Base-by-base conservation (phyloP, 2,888 invertebrate species). In the Orthosia cruda region DNA sequence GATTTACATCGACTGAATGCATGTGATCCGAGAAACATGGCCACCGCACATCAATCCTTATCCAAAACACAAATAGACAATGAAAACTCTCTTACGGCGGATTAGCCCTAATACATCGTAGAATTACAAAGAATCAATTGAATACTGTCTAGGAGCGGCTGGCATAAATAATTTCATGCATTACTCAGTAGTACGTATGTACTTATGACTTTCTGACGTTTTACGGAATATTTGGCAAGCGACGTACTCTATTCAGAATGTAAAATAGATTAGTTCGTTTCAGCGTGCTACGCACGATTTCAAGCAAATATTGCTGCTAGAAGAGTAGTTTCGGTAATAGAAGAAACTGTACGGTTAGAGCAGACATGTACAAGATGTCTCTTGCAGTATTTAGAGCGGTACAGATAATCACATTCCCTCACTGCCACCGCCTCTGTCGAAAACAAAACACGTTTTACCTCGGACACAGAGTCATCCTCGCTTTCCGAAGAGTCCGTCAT, bases 401-500 rank as follows among this genome's bases (percentile, higher is more conserved):
- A 95, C 96, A 95, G 96, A 96, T 96, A 96, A 95, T 96, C 96
- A 96, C 95, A 96, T 95, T 95, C 95, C 94, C 95, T 93, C 91
- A 93, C 93, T 96, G 96, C 96, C 96, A 95, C 95, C 96, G 96
- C 96, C 96, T 96, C 95, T 93, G 88, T 92, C 92, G 93, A 96
- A 96, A 96, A 96, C 96, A 96, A 96, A 96, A 96, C 96, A 96
- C 96, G 96, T 96, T 96, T 97, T 98, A 99, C 99, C 98, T 99
- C 99, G 93, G 99, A 99, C 95, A 98, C 98, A 97, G 99, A 99
- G 96, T 99, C 99, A 97, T 99, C 99, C 96, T 99, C 99, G 96
- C 99, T 99, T 97, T 99, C 99, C 93, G 99, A 99, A 95, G 99
- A 98, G 97, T 99, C 99, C 96, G 98, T 98, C 97, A 98, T 98